Base-by-base conservation (phyloP, 2,113 vertebrate species). In the Phoenicopterus ruber region DNA sequence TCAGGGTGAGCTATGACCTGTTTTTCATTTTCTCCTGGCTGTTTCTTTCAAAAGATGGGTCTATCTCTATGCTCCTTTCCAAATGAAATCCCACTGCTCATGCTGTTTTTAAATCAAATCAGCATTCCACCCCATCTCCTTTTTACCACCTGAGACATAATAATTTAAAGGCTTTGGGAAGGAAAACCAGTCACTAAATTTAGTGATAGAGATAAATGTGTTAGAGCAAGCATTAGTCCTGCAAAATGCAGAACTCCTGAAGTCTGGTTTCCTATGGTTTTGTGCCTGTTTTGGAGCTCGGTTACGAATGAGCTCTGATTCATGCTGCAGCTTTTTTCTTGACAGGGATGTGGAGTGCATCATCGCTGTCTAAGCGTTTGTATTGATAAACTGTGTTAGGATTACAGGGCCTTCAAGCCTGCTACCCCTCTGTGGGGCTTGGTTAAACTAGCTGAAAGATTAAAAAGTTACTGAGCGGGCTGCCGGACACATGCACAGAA, bases 21-120 rank as follows among this genome's bases (percentile, higher is more conserved):
- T 49, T 93, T 93, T 93, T 93, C 70, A 90, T 88, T 88, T 96
- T 88, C 90, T 83, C 13, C 76, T 89, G 83, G 57, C 80, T 59
- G 44, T 78, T 96, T 93, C 76, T 93, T 74, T 93, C 74, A 42
- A 90, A 80, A 86, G 74, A 86, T 62, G 77, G 59, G 76, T 73
- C 77, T 82, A 25, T 70, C 71, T 85, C 62, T 66, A 74, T 65
- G 67, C 71, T 90, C 24, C 67, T 92, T 90, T 85, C 90, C 86
- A 83, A 81, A 86, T 86, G 85, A 95, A 95, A 93, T 82, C 90
- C 86, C 67, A 36, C 77, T 36, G 55, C 72, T 93, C 82, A 69
- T 55, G 72, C 72, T 77, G 59, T 34, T 96, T 93, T 58, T 52
- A 82, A 89, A 93, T 69, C 55, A 85, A 80, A 88, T 83, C 92